Evolutionary conservation across 2,888 invertebrate species (phyloP).

Genomic region (Coelinius sp.): DNA sequence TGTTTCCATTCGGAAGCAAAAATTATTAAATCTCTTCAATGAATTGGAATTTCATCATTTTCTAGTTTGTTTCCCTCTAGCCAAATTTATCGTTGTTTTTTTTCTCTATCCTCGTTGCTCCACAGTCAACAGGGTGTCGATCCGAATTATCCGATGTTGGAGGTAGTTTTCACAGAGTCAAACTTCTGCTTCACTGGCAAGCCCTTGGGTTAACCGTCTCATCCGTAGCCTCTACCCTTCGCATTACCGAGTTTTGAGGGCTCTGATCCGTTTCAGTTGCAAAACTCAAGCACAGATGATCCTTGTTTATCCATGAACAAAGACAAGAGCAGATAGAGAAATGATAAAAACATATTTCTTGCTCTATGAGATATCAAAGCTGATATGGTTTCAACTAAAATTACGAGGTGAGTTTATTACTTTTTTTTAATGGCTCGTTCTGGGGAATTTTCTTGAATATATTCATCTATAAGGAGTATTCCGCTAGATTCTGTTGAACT

Average conservation of each 20-base stretch:
- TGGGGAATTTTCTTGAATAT: too few species aligned
- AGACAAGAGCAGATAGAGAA: neutral
- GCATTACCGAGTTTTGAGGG: neutral
- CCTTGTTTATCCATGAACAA: neutral
- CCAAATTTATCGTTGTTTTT: constrained; percentile 18
- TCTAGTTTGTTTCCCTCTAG: neutral
- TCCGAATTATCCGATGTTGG: constrained; percentile 27
- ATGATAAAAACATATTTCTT: neutral
- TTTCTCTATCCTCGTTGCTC: neutral
- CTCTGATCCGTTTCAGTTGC: constrained; percentile 1
- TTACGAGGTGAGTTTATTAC: neutral
- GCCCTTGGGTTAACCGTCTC: constrained; percentile 16
- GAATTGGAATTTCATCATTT: neutral
- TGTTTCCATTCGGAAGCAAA: too few species aligned
- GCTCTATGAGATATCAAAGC: neutral
- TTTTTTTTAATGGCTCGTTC: too few species aligned
- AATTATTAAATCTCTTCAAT: too few species aligned
- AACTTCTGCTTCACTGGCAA: constrained; percentile 28
- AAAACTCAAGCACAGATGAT: neutral
- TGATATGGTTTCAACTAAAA: neutral
- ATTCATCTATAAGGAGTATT: too few species aligned
- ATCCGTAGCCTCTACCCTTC: neutral
- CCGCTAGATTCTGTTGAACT: too few species aligned
- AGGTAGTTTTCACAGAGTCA: constrained; percentile 21
- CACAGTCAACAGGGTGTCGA: constrained; percentile 14